Conservation (phyloP, 2,888 invertebrate genomes). For the Phasia obesa region DNA sequence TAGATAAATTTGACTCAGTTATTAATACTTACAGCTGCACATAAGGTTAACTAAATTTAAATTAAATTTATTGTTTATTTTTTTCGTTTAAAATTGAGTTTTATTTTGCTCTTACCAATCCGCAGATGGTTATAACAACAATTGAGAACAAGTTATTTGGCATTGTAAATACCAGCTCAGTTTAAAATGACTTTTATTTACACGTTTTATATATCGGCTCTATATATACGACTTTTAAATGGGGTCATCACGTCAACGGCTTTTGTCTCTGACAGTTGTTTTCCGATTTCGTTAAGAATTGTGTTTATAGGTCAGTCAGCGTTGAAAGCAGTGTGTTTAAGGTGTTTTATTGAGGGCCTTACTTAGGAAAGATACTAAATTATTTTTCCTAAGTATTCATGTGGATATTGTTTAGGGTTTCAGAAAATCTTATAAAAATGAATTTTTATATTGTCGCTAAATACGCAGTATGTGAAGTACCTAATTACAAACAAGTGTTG, state of each 20-base stretch:
- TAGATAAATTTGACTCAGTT: neutral
- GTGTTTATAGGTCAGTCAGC: neutral
- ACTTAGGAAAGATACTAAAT: too few species aligned
- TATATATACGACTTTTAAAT: conserved; percentile 52
- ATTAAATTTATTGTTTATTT: conserved; percentile 4
- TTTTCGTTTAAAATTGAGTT: neutral
- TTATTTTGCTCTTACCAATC: conserved; percentile 50
- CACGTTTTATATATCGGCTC: conserved; percentile 13
- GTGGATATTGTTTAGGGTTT: too few species aligned
- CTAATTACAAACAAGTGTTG: too few species aligned
- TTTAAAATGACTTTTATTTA: conserved; percentile 14
- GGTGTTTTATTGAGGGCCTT: neutral
- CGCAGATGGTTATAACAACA: conserved; percentile 28
- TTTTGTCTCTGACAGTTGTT: conserved; percentile 26
- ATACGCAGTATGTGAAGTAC: too few species aligned
- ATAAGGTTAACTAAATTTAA: conserved; percentile 31
- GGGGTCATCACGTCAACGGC: conserved; percentile 14
- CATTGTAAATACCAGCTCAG: conserved; percentile 41
- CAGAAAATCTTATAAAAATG: too few species aligned
- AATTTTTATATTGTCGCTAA: too few species aligned
- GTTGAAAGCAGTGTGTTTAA: neutral
- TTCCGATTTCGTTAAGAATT: neutral
- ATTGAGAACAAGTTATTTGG: conserved; percentile 33
- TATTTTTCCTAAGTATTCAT: too few species aligned
- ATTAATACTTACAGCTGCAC: conserved; percentile 49